Percentiles rank a stretch among this genome's conserved stretches.
phyloP scores from a whole-genome alignment of 2,113 vertebrate species.

The Tretioscincus oriximinensis region DNA sequence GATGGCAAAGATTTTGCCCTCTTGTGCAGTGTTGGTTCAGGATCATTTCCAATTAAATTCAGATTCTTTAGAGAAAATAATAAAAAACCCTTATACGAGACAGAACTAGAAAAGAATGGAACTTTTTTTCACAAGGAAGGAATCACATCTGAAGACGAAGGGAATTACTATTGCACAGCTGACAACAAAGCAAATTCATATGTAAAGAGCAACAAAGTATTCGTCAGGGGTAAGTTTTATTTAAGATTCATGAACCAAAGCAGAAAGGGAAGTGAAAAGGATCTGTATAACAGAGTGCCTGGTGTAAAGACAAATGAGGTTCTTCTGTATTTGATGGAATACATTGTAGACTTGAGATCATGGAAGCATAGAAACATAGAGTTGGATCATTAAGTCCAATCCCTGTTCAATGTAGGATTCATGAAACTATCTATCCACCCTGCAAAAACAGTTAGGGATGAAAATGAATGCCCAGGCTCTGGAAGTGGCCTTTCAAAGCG shows the following conservation, averaged over 20 bases:
- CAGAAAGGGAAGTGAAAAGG: not conserved
- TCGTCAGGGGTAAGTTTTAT: constrained; percentile 54
- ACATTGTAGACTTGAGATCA: not conserved
- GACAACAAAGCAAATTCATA: constrained; percentile 49
- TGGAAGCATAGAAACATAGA: no score
- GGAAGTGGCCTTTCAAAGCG: no score
- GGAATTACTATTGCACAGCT: constrained; percentile 58
- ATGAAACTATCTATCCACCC: no score
- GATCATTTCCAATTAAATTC: constrained; percentile 64
- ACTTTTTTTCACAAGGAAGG: not conserved
- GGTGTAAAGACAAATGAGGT: not conserved
- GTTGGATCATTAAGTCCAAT: no score
- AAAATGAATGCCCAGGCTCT: no score
- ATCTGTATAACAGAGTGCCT: no score
- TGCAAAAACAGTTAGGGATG: no score
- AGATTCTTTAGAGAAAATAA: constrained; percentile 54
- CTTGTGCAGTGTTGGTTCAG: constrained; percentile 56
- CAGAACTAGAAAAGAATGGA: constrained; percentile 2
- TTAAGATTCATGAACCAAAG: not conserved
- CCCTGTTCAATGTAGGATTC: no score
- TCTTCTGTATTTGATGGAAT: not conserved
- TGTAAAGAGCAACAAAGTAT: constrained; percentile 44
- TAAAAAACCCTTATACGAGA: constrained; percentile 21
- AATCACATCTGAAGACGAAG: constrained; percentile 53
- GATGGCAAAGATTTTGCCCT: constrained; percentile 44